These are phyloP conservation scores for Astreopora myriophthalma DNA, from an alignment of 64 coral and sea anemone species.

Conservation along the genomic window DNA sequence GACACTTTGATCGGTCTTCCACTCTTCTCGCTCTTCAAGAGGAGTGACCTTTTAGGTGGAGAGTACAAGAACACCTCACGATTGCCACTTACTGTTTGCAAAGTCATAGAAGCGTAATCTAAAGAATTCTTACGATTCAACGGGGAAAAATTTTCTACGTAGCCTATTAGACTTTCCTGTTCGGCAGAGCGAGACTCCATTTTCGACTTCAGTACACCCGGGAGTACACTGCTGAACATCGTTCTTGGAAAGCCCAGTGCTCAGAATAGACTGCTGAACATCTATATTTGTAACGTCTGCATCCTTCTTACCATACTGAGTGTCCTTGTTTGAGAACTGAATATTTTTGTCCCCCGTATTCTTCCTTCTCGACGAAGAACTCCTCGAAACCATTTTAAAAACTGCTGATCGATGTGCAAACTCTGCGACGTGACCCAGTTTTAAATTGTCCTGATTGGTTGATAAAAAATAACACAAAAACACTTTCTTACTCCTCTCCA, in stretches of 20 bases:
- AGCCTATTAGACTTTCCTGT: conserved; percentile 42
- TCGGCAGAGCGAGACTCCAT: conserved; percentile 12
- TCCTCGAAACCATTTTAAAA: background rate
- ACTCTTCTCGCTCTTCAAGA: conserved; percentile 7
- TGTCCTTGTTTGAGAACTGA: background rate
- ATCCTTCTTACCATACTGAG: background rate
- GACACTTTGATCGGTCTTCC: background rate
- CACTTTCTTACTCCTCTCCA: too few relatives aligned
- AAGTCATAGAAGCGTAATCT: conserved; percentile 14
- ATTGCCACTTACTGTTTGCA: conserved; percentile 24
- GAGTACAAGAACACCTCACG: conserved; percentile 11
- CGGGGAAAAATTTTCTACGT: conserved; percentile 43
- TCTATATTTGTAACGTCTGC: background rate
- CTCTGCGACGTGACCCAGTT: too few relatives aligned
- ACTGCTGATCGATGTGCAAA: too few relatives aligned
- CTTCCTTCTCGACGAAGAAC: background rate
- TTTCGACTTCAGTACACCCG: conserved; percentile 15
- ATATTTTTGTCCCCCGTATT: background rate
- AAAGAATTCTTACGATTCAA: conserved; percentile 33
- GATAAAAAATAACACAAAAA: too few relatives aligned
- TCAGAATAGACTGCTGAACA: background rate
- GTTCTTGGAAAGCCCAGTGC: background rate
- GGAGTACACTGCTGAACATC: background rate
- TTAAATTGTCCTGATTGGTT: too few relatives aligned
- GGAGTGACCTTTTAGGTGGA: conserved; percentile 31